A percentile compares a stretch with the other conserved stretches of the same genome.
These are phyloP conservation scores for Dallia pectoralis DNA, from an alignment of 2,797 vertebrate genomes.

Conservation along the genomic window DNA sequence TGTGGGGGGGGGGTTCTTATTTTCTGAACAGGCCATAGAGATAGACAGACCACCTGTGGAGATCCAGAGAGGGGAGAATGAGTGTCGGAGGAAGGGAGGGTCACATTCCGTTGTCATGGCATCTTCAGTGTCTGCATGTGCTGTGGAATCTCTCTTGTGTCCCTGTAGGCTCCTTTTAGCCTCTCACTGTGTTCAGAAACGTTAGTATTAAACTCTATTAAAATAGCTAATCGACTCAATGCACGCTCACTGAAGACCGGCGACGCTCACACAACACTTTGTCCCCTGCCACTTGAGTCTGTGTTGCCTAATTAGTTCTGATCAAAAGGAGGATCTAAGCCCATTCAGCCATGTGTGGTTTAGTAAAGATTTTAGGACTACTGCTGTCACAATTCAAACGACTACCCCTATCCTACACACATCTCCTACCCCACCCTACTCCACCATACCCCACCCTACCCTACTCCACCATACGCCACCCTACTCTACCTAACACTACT, in stretches of 20 bases:
- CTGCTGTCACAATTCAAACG: not conserved
- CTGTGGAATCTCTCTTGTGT: slow-evolving; percentile 55
- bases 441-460: not conserved
- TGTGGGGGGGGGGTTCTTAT: slow-evolving; percentile 31
- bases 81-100: slow-evolving; percentile 33
- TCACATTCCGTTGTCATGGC: slow-evolving; percentile 60
- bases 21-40: slow-evolving; percentile 40
- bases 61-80: slow-evolving; percentile 36
- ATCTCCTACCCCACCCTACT: not conserved
- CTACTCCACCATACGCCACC: not conserved
- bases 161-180: slow-evolving; percentile 26
- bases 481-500: not conserved
- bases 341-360: not conserved
- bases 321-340: not conserved
- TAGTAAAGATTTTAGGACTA: not conserved
- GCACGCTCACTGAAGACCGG: slow-evolving; percentile 67
- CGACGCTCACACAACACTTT: slow-evolving; percentile 55
- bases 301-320: slow-evolving; percentile 61
- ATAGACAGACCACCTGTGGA: slow-evolving; percentile 68
- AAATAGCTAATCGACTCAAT: slow-evolving; percentile 47
- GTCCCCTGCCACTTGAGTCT: slow-evolving; percentile 40
- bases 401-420: not conserved
- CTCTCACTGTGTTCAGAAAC: slow-evolving; percentile 33
- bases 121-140: slow-evolving; percentile 48
- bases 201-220: not conserved